These are phyloP conservation scores for Aspidoscelis tigris DNA, from an alignment of 2,113 vertebrate species.

Conservation along the genomic window DNA sequence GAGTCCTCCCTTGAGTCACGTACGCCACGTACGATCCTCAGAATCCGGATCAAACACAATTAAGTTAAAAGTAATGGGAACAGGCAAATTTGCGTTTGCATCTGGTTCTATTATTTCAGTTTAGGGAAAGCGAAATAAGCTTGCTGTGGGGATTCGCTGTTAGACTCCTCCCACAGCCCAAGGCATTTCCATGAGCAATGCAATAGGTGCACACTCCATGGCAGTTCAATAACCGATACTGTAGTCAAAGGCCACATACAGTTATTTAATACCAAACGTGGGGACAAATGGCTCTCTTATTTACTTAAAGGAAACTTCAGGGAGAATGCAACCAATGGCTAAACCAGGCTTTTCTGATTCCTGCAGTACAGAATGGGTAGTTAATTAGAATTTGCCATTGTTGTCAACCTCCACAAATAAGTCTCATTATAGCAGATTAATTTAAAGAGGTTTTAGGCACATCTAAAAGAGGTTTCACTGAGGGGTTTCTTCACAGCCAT, in stretches of 20 bases:
- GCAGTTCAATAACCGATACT: too few species aligned
- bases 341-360: conserved; percentile 55
- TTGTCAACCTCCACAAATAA: conserved; percentile 82
- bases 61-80: too few species aligned
- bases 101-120: too few species aligned
- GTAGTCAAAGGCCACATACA: neutral
- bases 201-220: too few species aligned
- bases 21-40: too few species aligned
- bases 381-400: conserved; percentile 77
- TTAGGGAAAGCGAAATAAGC: too few species aligned
- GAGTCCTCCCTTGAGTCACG: too few species aligned
- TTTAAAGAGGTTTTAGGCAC: conserved; percentile 74
- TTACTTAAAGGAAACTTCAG: conserved; percentile 39
- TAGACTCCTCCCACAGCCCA: too few species aligned
- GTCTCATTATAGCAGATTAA: conserved; percentile 84
- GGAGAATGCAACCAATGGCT: conserved; percentile 4
- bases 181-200: too few species aligned
- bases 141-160: too few species aligned
- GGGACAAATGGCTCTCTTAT: neutral
- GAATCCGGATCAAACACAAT: too few species aligned
- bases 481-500: conserved; percentile 66
- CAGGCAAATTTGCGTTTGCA: too few species aligned
- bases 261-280: neutral
- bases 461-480: conserved; percentile 64
- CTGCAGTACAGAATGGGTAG: conserved; percentile 57